Base-by-base conservation (phyloP, 2,113 vertebrate genomes). In the Oxyura jamaicensis region DNA sequence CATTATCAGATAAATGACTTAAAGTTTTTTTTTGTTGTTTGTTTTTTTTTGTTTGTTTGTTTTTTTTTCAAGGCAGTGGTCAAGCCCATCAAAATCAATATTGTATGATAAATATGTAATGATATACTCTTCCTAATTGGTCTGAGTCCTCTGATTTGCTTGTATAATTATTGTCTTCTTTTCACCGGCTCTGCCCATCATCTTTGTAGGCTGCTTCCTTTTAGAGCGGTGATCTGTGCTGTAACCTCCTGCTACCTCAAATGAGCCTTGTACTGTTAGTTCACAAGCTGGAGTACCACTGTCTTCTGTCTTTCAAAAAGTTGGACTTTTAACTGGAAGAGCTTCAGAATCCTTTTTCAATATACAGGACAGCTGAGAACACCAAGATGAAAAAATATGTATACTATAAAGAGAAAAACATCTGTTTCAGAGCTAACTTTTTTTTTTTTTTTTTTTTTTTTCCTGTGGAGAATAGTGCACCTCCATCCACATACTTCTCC, bases 371-470 rank as follows among this genome's bases (percentile, higher is more conserved):
- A n/a, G 5, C 0, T 31, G n/a, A 82, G 31, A 83, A 46, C n/a
- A 50, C 5, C 3, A 18, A 36, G 31, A 33, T 50, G 7, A 13
- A 29, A 48, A 39, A 23, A 35, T 1, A 5, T 7, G 6, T 13
- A 15, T 53, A 29, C 7, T 20, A 3, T 14, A 66, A 76, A n/a
- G 35, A 88, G 16, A 0, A 1, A 58, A 72, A 41, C 7, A 16
- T 4, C n/a, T 46, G 23, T 55, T 89, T 96, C 44, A 67, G 88
- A 87, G 11, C 80, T 65, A 96, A 23, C 88, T 33, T 93, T 86
- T 85, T 39, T 33, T 93, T 86, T 85, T 39, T 39, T 39, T 39
- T 39, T 39, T 39, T 39, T 39, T 39, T 39, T 39, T 85, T 90
- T 86, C 23, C 48, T 41, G 1, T 22, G 14, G 81, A 50, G 56